A percentile compares a stretch with the other conserved stretches of the same genome.
Conservation (phyloP, 2,888 invertebrate species). For the Ormyrus rosae region DNA sequence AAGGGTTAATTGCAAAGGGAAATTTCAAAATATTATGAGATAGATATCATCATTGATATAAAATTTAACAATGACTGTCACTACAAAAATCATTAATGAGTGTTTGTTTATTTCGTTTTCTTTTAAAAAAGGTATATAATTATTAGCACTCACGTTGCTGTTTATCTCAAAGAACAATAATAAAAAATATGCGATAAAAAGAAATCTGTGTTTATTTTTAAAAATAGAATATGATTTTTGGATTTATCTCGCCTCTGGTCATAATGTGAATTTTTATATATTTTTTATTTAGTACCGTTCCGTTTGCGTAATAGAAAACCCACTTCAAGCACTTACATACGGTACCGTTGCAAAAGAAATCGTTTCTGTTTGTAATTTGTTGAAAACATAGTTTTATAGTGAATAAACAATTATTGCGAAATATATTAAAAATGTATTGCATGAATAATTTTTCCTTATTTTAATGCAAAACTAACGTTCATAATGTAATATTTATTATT, state of each 20-base stretch:
- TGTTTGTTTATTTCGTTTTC: conserved; percentile 25
- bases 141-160: conserved; percentile 46
- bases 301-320: conserved; percentile 49
- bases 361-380: conserved; percentile 70
- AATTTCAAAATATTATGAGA: background rate
- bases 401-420: conserved; percentile 71
- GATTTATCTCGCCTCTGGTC: conserved; percentile 52
- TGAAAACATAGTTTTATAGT: conserved; percentile 72
- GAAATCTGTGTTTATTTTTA: conserved; percentile 44
- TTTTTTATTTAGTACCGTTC: conserved; percentile 40
- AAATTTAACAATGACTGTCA: background rate
- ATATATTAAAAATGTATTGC: conserved; percentile 31
- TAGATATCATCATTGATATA: no score
- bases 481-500: background rate
- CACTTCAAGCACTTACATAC: conserved; percentile 36
- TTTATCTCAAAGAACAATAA: conserved; percentile 43
- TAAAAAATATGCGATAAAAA: conserved; percentile 33
- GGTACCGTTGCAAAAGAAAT: conserved; percentile 37
- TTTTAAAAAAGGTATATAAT: conserved; percentile 27
- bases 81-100: conserved; percentile 19
- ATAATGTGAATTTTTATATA: conserved; percentile 54
- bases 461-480: background rate
- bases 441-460: conserved; percentile 50
- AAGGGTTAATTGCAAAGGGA: conserved; percentile 57
- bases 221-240: conserved; percentile 16